Conservation (phyloP, 1,140 invertebrate genomes). For the Luehdorfia chinensis region DNA sequence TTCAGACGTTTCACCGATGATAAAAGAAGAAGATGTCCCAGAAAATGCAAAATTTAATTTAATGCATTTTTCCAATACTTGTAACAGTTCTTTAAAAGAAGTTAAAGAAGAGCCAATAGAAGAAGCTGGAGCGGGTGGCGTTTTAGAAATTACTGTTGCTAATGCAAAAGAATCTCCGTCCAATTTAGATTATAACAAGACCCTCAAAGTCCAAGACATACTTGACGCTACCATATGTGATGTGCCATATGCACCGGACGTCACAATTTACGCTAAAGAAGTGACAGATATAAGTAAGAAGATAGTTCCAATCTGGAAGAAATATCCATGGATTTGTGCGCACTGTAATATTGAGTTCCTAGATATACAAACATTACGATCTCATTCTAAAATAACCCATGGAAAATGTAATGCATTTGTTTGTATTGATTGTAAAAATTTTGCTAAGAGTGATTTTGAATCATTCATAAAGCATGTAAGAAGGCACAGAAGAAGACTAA, state of each 20-base stretch:
- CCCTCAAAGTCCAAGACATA: slow-evolving; percentile 44
- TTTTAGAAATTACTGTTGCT: neutral
- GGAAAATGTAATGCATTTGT: slow-evolving; percentile 50
- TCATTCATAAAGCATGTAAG: slow-evolving; percentile 46
- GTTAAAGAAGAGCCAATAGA: slow-evolving; percentile 51
- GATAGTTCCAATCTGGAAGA: slow-evolving; percentile 40
- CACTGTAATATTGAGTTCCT: slow-evolving; percentile 57
- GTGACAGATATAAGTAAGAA: slow-evolving; percentile 26
- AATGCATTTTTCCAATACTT: neutral
- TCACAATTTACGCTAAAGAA: slow-evolving; percentile 44
- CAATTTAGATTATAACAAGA: slow-evolving; percentile 21
- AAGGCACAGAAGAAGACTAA: slow-evolving; percentile 37
- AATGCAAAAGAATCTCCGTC: neutral
- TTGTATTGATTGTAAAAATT: slow-evolving; percentile 49
- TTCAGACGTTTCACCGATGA: slow-evolving; percentile 8
- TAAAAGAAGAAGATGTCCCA: slow-evolving; percentile 26
- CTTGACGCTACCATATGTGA: slow-evolving; percentile 44
- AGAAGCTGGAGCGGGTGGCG: slow-evolving; percentile 22
- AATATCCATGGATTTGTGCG: slow-evolving; percentile 55
- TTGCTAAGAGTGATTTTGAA: slow-evolving; percentile 34
- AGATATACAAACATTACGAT: slow-evolving; percentile 40
- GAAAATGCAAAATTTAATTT: slow-evolving; percentile 1
- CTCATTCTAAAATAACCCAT: slow-evolving; percentile 46
- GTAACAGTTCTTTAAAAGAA: slow-evolving; percentile 10
- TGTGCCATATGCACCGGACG: slow-evolving; percentile 28